Percentiles rank a stretch among this genome's conserved stretches.
Conservation (phyloP, 1,140 invertebrate species). For the Lethrus apterus region DNA sequence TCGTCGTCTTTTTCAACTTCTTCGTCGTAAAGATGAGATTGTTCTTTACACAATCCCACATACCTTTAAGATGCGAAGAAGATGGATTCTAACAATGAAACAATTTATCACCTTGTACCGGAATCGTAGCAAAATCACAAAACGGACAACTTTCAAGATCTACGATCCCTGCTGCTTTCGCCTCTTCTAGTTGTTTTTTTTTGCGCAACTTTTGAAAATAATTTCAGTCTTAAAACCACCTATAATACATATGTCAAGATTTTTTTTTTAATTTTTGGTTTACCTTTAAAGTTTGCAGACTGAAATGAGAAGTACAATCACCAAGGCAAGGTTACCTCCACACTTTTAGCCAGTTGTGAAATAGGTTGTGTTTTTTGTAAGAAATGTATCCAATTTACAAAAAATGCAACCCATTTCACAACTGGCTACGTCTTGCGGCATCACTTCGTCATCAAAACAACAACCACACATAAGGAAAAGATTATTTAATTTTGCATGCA, state of each 20-base stretch:
- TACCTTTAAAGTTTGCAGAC: conserved; percentile 43
- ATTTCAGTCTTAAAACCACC: conserved; percentile 43
- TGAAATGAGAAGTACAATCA: conserved; percentile 44
- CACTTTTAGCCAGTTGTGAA: conserved; percentile 48
- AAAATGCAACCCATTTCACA: conserved; percentile 54
- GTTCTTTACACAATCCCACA: conserved; percentile 56
- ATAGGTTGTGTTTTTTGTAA: no score
- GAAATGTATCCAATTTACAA: no score
- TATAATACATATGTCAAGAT: conserved; percentile 34
- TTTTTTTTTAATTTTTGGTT: conserved; percentile 7
- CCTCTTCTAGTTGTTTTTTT: conserved; percentile 53
- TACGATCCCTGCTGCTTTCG: conserved; percentile 51
- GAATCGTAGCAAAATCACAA: conserved; percentile 54
- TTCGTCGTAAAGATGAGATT: conserved; percentile 54
- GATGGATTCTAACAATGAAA: conserved; percentile 58
- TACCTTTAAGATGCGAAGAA: conserved; percentile 56
- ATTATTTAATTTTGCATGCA: conserved; percentile 32
- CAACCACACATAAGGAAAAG: conserved; percentile 45
- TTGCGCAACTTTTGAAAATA: conserved; percentile 48
- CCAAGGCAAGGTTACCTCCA: conserved; percentile 44
- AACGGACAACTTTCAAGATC: conserved; percentile 58
- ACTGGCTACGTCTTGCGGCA: conserved; percentile 49
- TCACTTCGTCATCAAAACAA: conserved; percentile 53
- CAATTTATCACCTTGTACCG: conserved; percentile 49
- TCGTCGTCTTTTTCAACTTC: conserved; percentile 54